Percentiles rank a stretch among this genome's conserved stretches.
Conservation (phyloP, 1,140 invertebrate genomes). For the Neomicropteryx cornuta region DNA sequence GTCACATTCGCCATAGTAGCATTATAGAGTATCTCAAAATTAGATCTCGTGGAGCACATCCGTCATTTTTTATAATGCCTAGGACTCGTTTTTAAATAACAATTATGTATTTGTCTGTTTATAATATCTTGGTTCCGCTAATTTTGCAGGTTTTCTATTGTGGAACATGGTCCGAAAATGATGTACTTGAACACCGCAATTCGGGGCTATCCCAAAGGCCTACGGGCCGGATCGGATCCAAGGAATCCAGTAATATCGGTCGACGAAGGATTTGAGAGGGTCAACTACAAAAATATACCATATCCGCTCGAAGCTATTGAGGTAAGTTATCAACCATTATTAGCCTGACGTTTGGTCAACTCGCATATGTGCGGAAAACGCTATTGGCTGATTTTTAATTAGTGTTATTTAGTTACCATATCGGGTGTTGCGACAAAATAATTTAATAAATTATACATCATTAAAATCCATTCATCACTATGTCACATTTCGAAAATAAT, state of each 20-base stretch:
- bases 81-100: too few relatives aligned
- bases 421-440: too few relatives aligned
- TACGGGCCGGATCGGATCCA: slow-evolving; percentile 70
- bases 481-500: too few relatives aligned
- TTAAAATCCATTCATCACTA: too few relatives aligned
- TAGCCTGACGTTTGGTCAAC: slow-evolving; percentile 14
- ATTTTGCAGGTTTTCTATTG: slow-evolving; percentile 47
- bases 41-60: too few relatives aligned
- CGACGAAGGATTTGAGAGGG: slow-evolving; percentile 57
- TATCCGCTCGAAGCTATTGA: slow-evolving; percentile 48
- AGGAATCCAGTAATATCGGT: slow-evolving; percentile 63
- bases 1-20: neutral
- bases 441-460: too few relatives aligned
- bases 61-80: too few relatives aligned
- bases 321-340: slow-evolving; percentile 30
- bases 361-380: neutral
- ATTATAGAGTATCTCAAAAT: too few relatives aligned
- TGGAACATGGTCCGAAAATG: slow-evolving; percentile 63
- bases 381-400: neutral
- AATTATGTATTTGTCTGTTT: too few relatives aligned
- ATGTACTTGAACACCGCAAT: slow-evolving; percentile 75
- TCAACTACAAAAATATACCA: slow-evolving; percentile 51
- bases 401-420: too few relatives aligned
- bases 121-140: too few relatives aligned
- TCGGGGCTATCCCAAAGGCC: slow-evolving; percentile 72